Evolutionary conservation across 2,888 invertebrate genomes (phyloP).

Genomic region (Acleris sparsana): DNA sequence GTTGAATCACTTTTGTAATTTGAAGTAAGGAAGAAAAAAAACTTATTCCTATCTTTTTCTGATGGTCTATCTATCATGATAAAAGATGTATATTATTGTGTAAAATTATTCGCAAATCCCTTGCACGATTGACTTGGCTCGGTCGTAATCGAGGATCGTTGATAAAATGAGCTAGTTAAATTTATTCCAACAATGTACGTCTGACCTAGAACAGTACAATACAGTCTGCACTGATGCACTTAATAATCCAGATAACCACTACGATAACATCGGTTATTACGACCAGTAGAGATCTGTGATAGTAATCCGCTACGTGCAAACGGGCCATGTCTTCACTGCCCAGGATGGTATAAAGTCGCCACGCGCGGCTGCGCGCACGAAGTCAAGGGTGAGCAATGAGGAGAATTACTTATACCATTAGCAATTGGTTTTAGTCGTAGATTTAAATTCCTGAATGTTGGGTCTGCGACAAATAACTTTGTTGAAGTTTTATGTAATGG

Average conservation of each 20-base stretch:
- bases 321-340: constrained; percentile 35
- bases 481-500: too few species aligned
- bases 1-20: too few species aligned
- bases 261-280: constrained; percentile 25
- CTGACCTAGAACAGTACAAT: background rate
- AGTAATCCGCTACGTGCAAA: constrained; percentile 43
- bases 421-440: background rate
- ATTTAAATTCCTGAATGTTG: background rate
- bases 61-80: too few species aligned
- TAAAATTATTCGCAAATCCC: too few species aligned
- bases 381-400: constrained; percentile 30
- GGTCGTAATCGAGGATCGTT: background rate
- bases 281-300: constrained; percentile 31
- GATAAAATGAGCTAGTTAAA: background rate
- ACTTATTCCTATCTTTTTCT: too few species aligned
- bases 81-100: too few species aligned
- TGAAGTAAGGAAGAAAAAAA: too few species aligned
- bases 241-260: constrained; percentile 23
- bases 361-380: constrained; percentile 16
- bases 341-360: constrained; percentile 27
- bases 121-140: too few species aligned
- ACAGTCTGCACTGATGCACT: background rate
- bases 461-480: too few species aligned
- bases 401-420: constrained; percentile 2
- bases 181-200: background rate